These are phyloP conservation scores for Manis crassicaudata DNA, from an alignment of 2,797 vertebrate species.

Conservation along the genomic window DNA sequence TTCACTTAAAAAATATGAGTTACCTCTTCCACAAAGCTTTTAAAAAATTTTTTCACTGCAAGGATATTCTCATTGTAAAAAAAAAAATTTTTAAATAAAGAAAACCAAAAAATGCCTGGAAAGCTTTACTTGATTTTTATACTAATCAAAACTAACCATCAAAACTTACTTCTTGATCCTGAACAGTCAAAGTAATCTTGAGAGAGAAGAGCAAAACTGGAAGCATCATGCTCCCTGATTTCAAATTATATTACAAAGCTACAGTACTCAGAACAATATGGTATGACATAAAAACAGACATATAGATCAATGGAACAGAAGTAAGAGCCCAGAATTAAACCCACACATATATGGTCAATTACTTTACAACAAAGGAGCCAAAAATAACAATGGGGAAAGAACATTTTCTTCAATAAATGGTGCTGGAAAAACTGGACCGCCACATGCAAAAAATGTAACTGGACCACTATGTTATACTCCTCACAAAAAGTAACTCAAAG, in stretches of 20 bases:
- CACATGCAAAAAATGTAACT: neutral
- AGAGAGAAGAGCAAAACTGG: neutral
- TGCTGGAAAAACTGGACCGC: neutral
- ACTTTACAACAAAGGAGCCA: neutral
- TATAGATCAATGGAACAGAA: neutral
- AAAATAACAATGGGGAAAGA: neutral
- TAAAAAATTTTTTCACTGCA: neutral
- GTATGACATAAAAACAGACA: neutral
- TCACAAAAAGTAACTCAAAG: neutral
- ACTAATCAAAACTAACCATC: neutral
- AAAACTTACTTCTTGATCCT: neutral
- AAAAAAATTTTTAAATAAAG: slow-evolving; percentile 1
- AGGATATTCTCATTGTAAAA: neutral
- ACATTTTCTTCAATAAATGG: neutral
- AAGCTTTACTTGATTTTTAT: neutral
- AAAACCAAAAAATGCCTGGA: neutral
- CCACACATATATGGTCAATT: neutral
- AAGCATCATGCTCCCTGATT: neutral
- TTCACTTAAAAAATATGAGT: slow-evolving; percentile 2
- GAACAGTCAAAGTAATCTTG: neutral
- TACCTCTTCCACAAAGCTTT: slow-evolving; percentile 17
- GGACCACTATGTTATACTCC: neutral
- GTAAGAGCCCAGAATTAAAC: neutral
- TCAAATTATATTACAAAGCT: neutral
- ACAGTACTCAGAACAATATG: neutral